A percentile compares a stretch with the other conserved stretches of the same genome.
Conservation (phyloP, 1,140 invertebrate genomes). For the Yoshiicerus persimilis region DNA sequence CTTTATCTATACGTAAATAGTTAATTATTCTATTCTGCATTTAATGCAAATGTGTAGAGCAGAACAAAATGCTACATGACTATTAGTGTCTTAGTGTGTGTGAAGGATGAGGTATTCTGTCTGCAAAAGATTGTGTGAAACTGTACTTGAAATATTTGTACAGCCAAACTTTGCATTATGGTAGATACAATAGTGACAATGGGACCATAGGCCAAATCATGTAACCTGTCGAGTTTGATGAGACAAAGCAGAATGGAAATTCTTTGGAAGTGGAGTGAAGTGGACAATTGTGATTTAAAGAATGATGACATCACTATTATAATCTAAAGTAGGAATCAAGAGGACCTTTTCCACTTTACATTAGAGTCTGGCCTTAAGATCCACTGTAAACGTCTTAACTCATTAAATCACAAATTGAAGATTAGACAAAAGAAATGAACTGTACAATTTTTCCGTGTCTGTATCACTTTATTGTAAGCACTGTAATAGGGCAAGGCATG, state of each 20-base stretch:
- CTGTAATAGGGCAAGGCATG: not conserved
- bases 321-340: not conserved
- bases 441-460: not conserved
- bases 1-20: not conserved
- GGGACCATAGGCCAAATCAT: not conserved
- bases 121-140: too few relatives aligned
- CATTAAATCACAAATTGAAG: conserved; percentile 11
- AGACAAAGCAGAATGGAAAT: not conserved
- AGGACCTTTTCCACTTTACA: not conserved
- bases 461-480: not conserved
- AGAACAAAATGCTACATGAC: too few relatives aligned
- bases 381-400: not conserved
- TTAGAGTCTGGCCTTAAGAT: not conserved
- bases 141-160: not conserved
- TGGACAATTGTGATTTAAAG: not conserved
- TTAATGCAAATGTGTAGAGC: not conserved
- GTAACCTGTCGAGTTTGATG: not conserved
- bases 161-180: not conserved
- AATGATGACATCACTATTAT: not conserved
- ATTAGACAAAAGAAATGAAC: not conserved
- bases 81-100: too few relatives aligned
- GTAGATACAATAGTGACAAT: not conserved
- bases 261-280: not conserved
- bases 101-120: too few relatives aligned
- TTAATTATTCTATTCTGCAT: not conserved